These are phyloP conservation scores for Apis dorsata DNA, from an alignment of 1,140 invertebrate species.

Conservation along the genomic window DNA sequence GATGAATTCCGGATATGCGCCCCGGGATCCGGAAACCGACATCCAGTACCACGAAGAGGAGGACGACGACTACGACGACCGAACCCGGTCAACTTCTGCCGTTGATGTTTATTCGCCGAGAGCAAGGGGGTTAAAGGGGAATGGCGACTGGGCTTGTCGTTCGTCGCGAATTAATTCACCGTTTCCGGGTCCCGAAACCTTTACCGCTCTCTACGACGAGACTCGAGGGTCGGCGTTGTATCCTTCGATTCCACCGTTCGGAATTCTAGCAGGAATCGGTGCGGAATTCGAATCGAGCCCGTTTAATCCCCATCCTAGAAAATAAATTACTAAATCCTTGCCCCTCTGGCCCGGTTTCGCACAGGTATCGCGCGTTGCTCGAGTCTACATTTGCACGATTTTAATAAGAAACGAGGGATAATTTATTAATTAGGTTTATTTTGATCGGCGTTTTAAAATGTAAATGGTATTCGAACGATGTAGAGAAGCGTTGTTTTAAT, in stretches of 20 bases:
- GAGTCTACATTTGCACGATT: too few species aligned
- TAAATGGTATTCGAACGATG: too few species aligned
- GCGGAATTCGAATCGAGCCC: not conserved
- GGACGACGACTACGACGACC: too few species aligned
- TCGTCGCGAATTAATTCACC: conserved; percentile 71
- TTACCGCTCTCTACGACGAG: not conserved
- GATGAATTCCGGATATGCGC: conserved; percentile 55
- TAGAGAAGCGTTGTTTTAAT: too few species aligned
- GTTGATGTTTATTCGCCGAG: conserved; percentile 72
- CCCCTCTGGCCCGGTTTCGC: not conserved
- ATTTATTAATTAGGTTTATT: too few species aligned
- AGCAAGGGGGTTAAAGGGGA: conserved; percentile 27
- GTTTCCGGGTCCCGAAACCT: conserved; percentile 48
- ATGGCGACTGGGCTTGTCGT: conserved; percentile 71
- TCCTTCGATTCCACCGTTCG: not conserved
- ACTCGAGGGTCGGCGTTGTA: not conserved
- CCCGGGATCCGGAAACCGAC: conserved; percentile 43
- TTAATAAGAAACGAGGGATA: too few species aligned
- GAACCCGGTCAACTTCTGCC: conserved; percentile 69
- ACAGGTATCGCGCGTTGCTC: too few species aligned
- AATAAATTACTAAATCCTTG: too few species aligned
- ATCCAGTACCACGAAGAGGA: not conserved
- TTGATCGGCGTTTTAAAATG: too few species aligned
- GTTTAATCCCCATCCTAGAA: too few species aligned
- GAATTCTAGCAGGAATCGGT: not conserved